Percentiles rank a stretch among this genome's conserved stretches.
These are phyloP conservation scores for Sesia bembeciformis DNA, from an alignment of 2,888 invertebrate genomes.

Conservation along the genomic window DNA sequence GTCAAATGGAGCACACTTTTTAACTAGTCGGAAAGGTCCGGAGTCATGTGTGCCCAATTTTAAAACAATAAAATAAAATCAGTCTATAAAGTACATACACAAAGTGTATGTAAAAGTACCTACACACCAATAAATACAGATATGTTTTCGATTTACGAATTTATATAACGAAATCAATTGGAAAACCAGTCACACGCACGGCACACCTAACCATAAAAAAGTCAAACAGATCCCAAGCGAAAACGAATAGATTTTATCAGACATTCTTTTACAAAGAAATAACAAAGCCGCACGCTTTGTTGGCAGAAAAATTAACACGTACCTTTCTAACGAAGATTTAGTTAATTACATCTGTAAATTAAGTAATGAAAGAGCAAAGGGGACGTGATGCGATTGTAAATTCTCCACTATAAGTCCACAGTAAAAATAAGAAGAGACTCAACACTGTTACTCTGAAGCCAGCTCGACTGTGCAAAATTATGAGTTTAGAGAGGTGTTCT, in stretches of 20 bases:
- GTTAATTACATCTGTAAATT: constrained; percentile 29
- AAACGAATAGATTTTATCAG: neutral
- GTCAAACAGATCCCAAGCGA: neutral
- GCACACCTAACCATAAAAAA: neutral
- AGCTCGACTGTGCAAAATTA: too few species aligned
- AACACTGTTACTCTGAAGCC: too few species aligned
- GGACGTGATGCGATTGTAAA: constrained; percentile 16
- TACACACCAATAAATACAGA: too few species aligned
- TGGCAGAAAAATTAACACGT: constrained; percentile 7
- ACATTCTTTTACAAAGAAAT: neutral
- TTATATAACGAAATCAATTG: neutral
- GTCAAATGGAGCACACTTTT: too few species aligned
- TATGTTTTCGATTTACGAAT: neutral
- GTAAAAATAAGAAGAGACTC: too few species aligned
- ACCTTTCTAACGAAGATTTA: constrained; percentile 23
- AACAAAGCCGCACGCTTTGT: neutral
- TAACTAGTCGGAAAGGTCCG: too few species aligned
- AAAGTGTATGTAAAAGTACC: too few species aligned
- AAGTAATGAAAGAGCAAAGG: constrained; percentile 25
- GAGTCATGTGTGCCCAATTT: too few species aligned
- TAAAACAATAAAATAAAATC: too few species aligned
- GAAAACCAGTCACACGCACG: neutral
- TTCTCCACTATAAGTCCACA: neutral
- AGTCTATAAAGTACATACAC: too few species aligned
- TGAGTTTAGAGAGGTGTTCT: too few species aligned